Percentiles rank a stretch among this genome's conserved stretches.
These are phyloP conservation scores for Pseudorhombus dupliciocellatus DNA, from an alignment of 2,113 vertebrate genomes.

Conservation along the genomic window DNA sequence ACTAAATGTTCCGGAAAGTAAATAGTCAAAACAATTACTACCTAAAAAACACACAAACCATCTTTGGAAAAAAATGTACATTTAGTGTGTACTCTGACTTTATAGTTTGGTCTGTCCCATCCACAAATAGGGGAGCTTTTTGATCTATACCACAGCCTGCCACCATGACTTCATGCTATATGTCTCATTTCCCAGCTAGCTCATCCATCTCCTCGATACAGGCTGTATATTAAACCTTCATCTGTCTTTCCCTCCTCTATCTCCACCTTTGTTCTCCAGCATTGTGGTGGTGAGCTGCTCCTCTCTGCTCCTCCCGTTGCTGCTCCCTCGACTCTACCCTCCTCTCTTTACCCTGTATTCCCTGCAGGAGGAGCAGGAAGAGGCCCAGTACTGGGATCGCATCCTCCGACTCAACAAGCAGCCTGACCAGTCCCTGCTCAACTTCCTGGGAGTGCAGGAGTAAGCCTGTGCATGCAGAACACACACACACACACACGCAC, in stretches of 20 bases:
- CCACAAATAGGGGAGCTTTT: no score
- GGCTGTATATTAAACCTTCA: neutral
- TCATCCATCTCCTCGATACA: no score
- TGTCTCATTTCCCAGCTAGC: no score
- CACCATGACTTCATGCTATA: no score
- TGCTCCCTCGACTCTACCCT: slow-evolving; percentile 94
- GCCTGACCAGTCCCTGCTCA: slow-evolving; percentile 88
- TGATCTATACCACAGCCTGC: no score
- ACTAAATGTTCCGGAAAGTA: no score
- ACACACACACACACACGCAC: neutral
- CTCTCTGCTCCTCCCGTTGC: slow-evolving; percentile 89
- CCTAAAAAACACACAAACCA: no score
- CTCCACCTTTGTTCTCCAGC: slow-evolving; percentile 13
- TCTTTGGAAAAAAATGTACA: no score
- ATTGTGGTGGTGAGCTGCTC: slow-evolving; percentile 87
- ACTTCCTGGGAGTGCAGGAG: slow-evolving; percentile 91
- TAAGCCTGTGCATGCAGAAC: slow-evolving; percentile 71
- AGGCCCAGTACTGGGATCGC: slow-evolving; percentile 92
- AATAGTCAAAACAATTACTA: no score
- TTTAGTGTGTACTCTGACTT: no score
- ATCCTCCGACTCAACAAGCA: slow-evolving; percentile 93
- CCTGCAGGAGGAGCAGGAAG: slow-evolving; percentile 90
- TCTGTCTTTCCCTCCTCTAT: neutral
- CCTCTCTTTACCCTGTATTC: slow-evolving; percentile 95
- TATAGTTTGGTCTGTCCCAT: no score